These are phyloP conservation scores for Herpailurus yagouaroundi DNA, from an alignment of 2,113 vertebrate species.

Conservation along the genomic window DNA sequence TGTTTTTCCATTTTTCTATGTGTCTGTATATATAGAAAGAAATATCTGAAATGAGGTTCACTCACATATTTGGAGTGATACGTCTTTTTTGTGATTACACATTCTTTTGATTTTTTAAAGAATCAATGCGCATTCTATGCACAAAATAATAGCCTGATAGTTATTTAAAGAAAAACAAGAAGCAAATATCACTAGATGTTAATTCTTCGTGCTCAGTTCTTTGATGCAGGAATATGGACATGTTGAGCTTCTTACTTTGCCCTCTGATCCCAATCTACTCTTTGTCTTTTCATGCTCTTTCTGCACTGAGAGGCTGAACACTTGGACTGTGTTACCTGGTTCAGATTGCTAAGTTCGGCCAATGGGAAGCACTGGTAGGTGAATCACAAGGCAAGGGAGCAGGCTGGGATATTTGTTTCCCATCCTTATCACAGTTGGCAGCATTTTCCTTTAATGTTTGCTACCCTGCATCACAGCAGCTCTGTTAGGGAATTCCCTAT, in stretches of 20 bases:
- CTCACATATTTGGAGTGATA: not conserved
- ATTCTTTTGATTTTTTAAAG: not conserved
- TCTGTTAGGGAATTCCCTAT: not conserved
- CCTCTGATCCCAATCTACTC: not conserved
- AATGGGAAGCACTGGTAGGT: not conserved
- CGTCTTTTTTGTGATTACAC: not conserved
- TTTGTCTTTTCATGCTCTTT: not conserved
- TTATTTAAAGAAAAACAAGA: not conserved
- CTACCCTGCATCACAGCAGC: fast-evolving
- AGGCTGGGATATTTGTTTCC: not conserved
- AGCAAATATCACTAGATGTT: not conserved
- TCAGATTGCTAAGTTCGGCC: not conserved
- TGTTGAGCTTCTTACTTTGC: not conserved
- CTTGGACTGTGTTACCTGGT: fast-evolving
- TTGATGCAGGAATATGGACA: not conserved
- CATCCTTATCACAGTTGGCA: not conserved
- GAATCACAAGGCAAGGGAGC: not conserved
- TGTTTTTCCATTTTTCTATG: not conserved
- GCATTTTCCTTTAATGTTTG: not conserved
- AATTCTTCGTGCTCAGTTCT: not conserved
- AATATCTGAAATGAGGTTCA: not conserved
- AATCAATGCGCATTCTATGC: not conserved
- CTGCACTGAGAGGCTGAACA: not conserved
- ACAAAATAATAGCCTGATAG: not conserved
- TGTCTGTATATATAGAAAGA: not conserved